Base-by-base conservation (phyloP, 2,113 vertebrate genomes). In the Zosterops borbonicus region DNA sequence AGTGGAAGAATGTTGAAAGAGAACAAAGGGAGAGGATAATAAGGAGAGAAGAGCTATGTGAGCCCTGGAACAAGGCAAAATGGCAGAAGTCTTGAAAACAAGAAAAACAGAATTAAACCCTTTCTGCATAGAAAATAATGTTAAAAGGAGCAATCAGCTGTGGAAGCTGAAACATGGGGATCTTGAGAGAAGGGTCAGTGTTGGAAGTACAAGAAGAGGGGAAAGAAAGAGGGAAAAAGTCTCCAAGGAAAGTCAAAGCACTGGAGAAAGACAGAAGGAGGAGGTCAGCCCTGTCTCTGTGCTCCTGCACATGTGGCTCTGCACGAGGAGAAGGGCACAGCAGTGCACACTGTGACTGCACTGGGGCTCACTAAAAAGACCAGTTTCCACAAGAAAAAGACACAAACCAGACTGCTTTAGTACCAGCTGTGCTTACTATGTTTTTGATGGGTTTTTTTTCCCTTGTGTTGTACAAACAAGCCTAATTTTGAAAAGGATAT, bases 401-500 rank as follows among this genome's bases (percentile, higher is more conserved):
- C 1, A 7, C 39, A 14, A 20, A 41, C 50, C 23, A 16, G n/a
- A 65, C 20, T 42, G 49, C 47, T 86, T 65, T 78, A 75, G 24
- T 53, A 84, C n/a, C 70, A 85, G 59, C 67, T 88, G 27, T 74
- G 63, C 37, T 91, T 64, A 21, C 70, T 85, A 8, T 63, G 42
- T 87, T 86, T 85, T 63, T 37, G 60, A 69, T 70, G 42, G 6
- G 3, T 1, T 3, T 1, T 23, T 81, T 86, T 78, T 20, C 4
- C 10, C 21, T 59, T 80, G n/a, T 4, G 3, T 80, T 77, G 44
- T 63, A 75, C 52, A 87, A 95, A 73, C 41, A 81, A 67, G 64
- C 28, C 27, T 83, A 15, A 65, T 88, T 94, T 86, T 77, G 47
- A 92, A 14, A n/a, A 60, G 65, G 28, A 35, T 92, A 33, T 76